These are phyloP conservation scores for Spilarctia lutea DNA, from an alignment of 2,888 invertebrate genomes.

Conservation along the genomic window DNA sequence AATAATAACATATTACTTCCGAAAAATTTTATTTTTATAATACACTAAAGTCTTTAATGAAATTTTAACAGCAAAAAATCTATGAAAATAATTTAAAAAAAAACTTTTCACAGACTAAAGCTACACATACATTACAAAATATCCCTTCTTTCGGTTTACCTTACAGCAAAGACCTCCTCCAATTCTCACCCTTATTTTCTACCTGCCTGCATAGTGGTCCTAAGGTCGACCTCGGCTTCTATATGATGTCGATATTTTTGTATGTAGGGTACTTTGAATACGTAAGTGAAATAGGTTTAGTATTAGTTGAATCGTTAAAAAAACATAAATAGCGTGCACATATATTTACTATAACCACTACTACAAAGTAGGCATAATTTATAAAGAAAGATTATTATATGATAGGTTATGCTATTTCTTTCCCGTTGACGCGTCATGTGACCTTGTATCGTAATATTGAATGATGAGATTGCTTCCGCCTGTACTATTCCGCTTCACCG, in stretches of 20 bases:
- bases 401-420: background rate
- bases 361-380: background rate
- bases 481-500: slow-evolving; percentile 9
- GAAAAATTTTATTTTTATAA: no score
- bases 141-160: no score
- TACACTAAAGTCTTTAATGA: no score
- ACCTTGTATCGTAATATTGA: slow-evolving; percentile 6
- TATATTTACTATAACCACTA: background rate
- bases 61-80: no score
- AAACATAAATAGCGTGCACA: background rate
- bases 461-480: background rate
- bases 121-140: no score
- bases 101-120: no score
- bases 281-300: background rate
- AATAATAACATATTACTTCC: no score
- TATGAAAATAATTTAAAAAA: background rate
- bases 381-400: background rate
- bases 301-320: background rate
- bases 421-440: background rate
- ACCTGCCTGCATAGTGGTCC: no score
- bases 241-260: background rate
- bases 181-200: no score
- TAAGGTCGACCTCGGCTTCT: no score
- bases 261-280: no score
- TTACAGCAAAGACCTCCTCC: no score